These are phyloP conservation scores for Lepidochitona cinerea DNA, from an alignment of 2,888 invertebrate genomes.

Conservation along the genomic window DNA sequence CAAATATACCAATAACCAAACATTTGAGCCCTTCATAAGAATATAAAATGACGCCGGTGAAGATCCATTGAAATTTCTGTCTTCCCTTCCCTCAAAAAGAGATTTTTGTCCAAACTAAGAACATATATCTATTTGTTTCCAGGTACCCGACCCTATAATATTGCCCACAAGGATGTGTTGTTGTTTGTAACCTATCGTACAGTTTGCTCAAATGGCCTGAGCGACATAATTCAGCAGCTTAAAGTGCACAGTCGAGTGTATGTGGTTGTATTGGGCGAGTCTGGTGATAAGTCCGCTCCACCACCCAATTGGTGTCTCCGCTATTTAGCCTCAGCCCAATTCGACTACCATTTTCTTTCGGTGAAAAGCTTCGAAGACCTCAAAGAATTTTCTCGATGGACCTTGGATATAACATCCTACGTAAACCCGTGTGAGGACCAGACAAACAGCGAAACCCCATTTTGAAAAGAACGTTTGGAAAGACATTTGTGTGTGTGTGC, in stretches of 20 bases:
- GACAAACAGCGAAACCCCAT: too few relatives aligned
- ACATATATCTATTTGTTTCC: neutral
- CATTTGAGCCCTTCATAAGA: too few relatives aligned
- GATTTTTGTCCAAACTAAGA: too few relatives aligned
- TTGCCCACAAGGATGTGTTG: neutral
- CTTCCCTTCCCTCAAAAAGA: too few relatives aligned
- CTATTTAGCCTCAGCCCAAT: neutral
- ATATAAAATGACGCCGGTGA: too few relatives aligned
- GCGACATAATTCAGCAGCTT: neutral
- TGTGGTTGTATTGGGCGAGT: neutral
- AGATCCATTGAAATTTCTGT: too few relatives aligned
- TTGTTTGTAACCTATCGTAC: neutral
- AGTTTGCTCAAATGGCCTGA: neutral
- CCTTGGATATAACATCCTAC: neutral
- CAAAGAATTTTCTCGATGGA: neutral
- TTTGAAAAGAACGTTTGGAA: too few relatives aligned
- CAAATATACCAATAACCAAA: too few relatives aligned
- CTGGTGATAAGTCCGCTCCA: neutral
- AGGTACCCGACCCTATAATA: neutral
- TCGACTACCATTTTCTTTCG: neutral
- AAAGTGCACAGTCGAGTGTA: neutral
- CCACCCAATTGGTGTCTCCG: neutral
- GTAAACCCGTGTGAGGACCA: neutral
- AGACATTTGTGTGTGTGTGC: too few relatives aligned
- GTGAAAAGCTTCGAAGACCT: neutral